Percentiles rank a stretch among this genome's conserved stretches.
These are phyloP conservation scores for Peromyscus maniculatus DNA, from an alignment of 2,113 vertebrate species.

Conservation along the genomic window DNA sequence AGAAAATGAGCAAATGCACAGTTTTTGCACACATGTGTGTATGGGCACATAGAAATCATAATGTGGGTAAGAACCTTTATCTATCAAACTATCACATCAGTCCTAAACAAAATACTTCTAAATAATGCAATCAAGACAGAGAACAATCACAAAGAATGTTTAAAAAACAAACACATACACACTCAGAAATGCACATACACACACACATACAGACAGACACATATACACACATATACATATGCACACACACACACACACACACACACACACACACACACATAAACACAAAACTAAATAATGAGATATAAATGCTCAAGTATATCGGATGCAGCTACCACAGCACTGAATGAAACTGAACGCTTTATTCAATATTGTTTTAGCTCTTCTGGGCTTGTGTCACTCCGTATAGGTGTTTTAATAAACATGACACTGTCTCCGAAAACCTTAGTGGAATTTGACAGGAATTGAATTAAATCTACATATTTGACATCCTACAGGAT, in stretches of 20 bases:
- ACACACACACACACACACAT: not conserved
- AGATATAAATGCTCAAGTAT: not conserved
- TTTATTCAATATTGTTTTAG: not conserved
- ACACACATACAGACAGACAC: not conserved
- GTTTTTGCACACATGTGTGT: not conserved
- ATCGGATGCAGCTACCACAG: not conserved
- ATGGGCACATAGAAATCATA: not conserved
- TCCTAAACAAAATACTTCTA: not conserved
- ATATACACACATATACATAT: not conserved
- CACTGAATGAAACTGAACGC: not conserved
- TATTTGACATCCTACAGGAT: not conserved
- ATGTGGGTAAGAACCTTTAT: not conserved
- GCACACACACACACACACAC: not conserved
- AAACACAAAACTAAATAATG: not conserved
- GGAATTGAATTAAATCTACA: not conserved
- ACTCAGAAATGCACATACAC: not conserved
- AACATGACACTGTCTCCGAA: not conserved
- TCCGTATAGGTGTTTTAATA: not conserved
- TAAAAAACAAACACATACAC: not conserved
- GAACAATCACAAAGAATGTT: not conserved
- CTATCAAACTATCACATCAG: not conserved
- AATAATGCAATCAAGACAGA: not conserved
- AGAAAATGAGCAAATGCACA: not conserved
- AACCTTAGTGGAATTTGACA: not conserved
- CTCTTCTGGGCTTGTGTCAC: not conserved